These are phyloP conservation scores for Notechis scutatus DNA, from an alignment of 2,113 vertebrate species.

Conservation along the genomic window DNA sequence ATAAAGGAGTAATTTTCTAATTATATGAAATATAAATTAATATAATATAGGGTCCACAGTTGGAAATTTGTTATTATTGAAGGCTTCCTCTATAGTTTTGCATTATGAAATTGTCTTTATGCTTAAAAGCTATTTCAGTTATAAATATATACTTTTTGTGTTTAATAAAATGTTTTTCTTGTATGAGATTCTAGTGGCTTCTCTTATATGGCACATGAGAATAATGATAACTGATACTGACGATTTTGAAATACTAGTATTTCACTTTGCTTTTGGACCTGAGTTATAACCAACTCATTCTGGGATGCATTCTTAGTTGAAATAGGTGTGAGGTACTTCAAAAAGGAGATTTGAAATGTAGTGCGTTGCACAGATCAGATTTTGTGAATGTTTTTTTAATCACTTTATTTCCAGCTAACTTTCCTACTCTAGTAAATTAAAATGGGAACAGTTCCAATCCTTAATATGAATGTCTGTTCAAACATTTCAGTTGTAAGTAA, in stretches of 20 bases:
- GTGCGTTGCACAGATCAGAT: neutral
- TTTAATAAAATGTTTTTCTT: neutral
- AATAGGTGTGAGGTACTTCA: neutral
- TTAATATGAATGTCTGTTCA: neutral
- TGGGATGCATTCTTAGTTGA: neutral
- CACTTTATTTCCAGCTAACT: neutral
- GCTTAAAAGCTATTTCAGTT: neutral
- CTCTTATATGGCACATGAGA: neutral
- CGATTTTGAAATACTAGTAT: neutral
- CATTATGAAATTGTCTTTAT: neutral
- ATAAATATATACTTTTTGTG: neutral
- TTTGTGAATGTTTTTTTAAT: neutral
- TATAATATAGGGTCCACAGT: neutral
- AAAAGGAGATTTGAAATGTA: neutral
- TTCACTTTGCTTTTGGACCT: neutral
- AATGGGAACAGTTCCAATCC: neutral
- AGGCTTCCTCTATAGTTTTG: neutral
- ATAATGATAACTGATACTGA: neutral
- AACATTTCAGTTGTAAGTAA: neutral
- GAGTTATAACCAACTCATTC: neutral
- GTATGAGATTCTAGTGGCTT: neutral
- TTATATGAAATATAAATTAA: neutral
- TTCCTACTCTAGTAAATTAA: neutral
- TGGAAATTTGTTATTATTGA: neutral
- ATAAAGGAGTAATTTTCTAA: neutral